A percentile compares a stretch with the other conserved stretches of the same genome.
phyloP scores from a whole-genome alignment of 2,888 invertebrate genomes.

The Dendrolimus houi region DNA sequence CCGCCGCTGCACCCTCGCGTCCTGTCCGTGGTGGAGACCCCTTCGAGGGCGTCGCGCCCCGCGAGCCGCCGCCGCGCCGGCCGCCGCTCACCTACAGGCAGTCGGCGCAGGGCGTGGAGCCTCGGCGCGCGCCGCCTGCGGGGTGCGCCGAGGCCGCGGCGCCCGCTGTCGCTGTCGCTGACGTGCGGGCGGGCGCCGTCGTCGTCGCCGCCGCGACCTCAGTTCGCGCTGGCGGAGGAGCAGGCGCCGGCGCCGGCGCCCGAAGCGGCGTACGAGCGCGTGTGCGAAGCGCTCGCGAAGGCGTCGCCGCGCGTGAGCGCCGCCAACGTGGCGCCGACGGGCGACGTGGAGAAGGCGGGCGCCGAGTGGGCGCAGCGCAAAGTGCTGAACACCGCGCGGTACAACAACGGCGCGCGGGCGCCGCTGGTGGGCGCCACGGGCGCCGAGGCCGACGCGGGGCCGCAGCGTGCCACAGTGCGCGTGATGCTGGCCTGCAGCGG shows the following conservation, averaged over 20 bases:
- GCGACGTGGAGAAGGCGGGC: conserved; percentile 22
- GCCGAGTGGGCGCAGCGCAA: conserved; percentile 23
- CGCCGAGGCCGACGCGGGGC: conserved; percentile 55
- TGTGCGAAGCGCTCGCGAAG: conserved; percentile 19
- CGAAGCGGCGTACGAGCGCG: conserved; percentile 11
- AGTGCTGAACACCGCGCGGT: conserved; percentile 43
- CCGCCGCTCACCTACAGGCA: conserved; percentile 7
- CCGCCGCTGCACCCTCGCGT: conserved; percentile 15
- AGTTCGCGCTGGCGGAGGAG: conserved; percentile 28
- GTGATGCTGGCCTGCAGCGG: conserved; percentile 75
- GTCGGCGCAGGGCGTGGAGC: conserved; percentile 14
- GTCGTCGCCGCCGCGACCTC: conserved; percentile 22
- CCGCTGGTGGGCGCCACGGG: conserved; percentile 40
- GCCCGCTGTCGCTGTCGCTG: conserved; percentile 9
- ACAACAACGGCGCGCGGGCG: conserved; percentile 53
- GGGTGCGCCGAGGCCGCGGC: conserved; percentile 15
- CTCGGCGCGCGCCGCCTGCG: conserved; percentile 17
- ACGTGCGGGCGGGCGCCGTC: conserved; percentile 13
- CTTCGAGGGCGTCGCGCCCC: conserved; percentile 14
- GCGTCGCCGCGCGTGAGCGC: conserved; percentile 17
- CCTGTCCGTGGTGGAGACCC: conserved; percentile 16
- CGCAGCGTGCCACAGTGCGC: conserved; percentile 53
- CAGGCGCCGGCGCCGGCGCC: conserved; percentile 12
- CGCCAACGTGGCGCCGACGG: conserved; percentile 21
- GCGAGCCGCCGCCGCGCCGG: conserved; percentile 12